Evolutionary conservation across 2,797 vertebrate species (phyloP), one percentile per base, ranked within the genome.

Genomic region (Typhlichthys eigenmanni): DNA sequence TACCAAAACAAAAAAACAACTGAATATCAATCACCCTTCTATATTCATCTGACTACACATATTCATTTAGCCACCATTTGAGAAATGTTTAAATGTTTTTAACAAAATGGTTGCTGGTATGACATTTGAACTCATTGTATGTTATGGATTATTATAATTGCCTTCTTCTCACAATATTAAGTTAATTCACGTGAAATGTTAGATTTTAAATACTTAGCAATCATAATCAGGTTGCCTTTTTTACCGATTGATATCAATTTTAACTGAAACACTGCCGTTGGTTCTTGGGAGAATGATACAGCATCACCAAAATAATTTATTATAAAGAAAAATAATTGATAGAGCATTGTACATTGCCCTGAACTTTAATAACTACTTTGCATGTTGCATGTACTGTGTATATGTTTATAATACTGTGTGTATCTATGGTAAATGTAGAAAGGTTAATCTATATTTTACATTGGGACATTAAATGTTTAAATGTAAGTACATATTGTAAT

Each of bases 261-360:
- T 63, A 69, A 70, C 38, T 67, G 9, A 75, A 75, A 67, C n/a
- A 49, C 34, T 69, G 77, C 24, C 74, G 61, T 66, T 77, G 69
- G 60, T 66, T 51, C 55, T 66, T 52, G 74, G 79, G n/a, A 62
- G 75, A 69, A 1, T 59, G 50, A 62, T 43, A 59, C 64, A 83
- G 73, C 75, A 66, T 53, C 68, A 47, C 24, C 71, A 32, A 55
- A 47, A 2, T 17, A 66, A 10, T 53, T 24, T 45, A 8, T 5
- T 38, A 38, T 8, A 38, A 8, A 38, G 34, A 38, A 38, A 38
- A 38, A 38, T 38, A 38, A 38, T 7, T 38, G 34, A 38, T 8
- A 38, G 34, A 38, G 34, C 34, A 38, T 8, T 38, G 34, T 38
- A 38, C 34, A 38, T 38, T 38, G 34, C 5, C 34, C 34, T 38